These are phyloP conservation scores for Ardeotis arabs DNA, from an alignment of 2,113 vertebrate genomes.

Conservation along the genomic window DNA sequence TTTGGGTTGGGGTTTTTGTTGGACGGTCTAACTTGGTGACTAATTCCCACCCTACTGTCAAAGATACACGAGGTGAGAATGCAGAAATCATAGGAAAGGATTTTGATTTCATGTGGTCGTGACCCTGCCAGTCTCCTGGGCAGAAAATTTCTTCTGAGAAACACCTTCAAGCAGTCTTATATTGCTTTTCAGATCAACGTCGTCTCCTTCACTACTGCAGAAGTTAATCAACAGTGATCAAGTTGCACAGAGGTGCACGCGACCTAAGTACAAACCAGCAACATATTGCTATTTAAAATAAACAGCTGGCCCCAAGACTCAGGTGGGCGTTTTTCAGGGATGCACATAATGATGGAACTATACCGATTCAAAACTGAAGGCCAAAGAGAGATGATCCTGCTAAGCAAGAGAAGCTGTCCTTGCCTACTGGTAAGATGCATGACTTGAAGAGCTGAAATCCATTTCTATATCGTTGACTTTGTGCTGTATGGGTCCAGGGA, in stretches of 20 bases:
- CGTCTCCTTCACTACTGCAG: background rate
- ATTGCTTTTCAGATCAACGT: background rate
- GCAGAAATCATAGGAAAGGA: background rate
- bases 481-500: background rate
- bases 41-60: background rate
- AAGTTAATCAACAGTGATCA: background rate
- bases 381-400: background rate
- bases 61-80: background rate
- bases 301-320: background rate
- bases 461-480: background rate
- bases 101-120: background rate
- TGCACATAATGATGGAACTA: background rate
- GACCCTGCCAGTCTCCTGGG: background rate
- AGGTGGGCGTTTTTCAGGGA: background rate
- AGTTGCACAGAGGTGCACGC: background rate
- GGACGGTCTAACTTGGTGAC: background rate
- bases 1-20: fast-evolving
- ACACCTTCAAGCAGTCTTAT: background rate
- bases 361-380: background rate
- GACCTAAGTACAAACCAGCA: background rate
- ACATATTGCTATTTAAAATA: background rate
- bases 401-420: background rate
- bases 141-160: background rate
- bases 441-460: background rate
- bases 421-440: background rate